Evolutionary conservation across 2,797 vertebrate species (phyloP).

Genomic region (Megaceryle alcyon): DNA sequence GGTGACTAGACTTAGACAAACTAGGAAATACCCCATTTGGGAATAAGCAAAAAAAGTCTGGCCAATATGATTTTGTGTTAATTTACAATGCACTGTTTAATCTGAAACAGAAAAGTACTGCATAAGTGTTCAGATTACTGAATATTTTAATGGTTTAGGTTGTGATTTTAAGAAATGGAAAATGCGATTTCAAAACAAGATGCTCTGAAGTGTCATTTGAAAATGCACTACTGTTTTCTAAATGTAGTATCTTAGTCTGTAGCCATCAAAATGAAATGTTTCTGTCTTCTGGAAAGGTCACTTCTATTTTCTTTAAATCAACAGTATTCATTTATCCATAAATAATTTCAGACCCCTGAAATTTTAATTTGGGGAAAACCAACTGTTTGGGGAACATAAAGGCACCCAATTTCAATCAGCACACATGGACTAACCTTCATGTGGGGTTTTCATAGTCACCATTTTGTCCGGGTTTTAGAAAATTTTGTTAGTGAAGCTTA

Average conservation of each 20-base stretch:
- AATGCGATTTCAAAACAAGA: not conserved
- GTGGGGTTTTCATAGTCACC: not conserved
- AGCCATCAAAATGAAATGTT: not conserved
- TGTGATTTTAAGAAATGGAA: not conserved
- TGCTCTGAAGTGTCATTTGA: not conserved
- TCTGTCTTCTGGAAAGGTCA: not conserved
- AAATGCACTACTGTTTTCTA: not conserved
- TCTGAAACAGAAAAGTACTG: not conserved
- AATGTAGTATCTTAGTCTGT: not conserved
- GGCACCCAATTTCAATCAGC: not conserved
- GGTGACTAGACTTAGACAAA: not conserved
- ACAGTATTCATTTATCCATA: not conserved
- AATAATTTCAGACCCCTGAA: not conserved
- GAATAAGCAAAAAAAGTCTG: not conserved
- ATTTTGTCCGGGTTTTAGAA: not conserved
- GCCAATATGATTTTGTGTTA: not conserved
- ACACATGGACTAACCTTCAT: not conserved
- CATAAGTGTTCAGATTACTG: not conserved
- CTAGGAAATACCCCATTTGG: not conserved
- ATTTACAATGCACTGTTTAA: not conserved
- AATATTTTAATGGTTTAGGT: not conserved
- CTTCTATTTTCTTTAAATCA: not conserved
- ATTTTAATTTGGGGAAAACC: not conserved
- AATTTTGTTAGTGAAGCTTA: not conserved
- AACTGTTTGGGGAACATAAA: not conserved